Evolutionary conservation across 1,140 invertebrate genomes (phyloP).

Genomic region (Zaprionus ornatus): DNA sequence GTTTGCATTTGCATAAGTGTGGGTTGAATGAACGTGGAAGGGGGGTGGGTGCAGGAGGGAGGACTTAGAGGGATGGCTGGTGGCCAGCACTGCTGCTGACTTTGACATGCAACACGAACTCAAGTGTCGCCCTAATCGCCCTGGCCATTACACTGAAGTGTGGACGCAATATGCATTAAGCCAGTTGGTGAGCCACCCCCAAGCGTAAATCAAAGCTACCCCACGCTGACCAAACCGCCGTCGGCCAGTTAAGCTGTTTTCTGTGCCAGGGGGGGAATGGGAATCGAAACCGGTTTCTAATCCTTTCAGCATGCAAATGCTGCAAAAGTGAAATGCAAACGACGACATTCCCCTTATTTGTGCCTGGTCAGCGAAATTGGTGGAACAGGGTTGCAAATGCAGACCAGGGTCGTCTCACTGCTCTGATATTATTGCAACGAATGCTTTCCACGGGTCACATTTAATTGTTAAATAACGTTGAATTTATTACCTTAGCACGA

Average conservation of each 20-base stretch:
- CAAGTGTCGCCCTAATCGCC: slow-evolving; percentile 49
- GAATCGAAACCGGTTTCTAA: slow-evolving; percentile 46
- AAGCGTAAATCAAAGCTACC: slow-evolving; percentile 39
- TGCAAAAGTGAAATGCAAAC: slow-evolving; percentile 29
- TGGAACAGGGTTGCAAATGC: slow-evolving; percentile 32
- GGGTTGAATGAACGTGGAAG: background rate
- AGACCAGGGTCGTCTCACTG: slow-evolving; percentile 6
- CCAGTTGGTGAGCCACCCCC: slow-evolving; percentile 22
- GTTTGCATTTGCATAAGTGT: slow-evolving; percentile 72
- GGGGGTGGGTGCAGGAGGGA: background rate
- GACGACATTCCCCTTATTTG: slow-evolving; percentile 24
- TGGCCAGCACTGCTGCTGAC: slow-evolving; percentile 28
- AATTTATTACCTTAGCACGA: slow-evolving; percentile 11
- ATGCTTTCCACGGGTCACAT: slow-evolving; percentile 11
- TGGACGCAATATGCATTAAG: slow-evolving; percentile 34
- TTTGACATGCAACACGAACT: slow-evolving; percentile 61
- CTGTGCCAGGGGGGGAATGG: slow-evolving; percentile 10
- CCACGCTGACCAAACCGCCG: slow-evolving; percentile 37
- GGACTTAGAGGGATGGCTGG: background rate
- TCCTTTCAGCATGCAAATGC: slow-evolving; percentile 50
- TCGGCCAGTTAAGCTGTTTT: slow-evolving; percentile 34
- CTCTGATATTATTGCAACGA: slow-evolving; percentile 3
- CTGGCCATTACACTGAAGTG: slow-evolving; percentile 42
- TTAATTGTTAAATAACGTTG: slow-evolving; percentile 21
- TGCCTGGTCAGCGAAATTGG: slow-evolving; percentile 40